Percentiles rank a stretch among this genome's conserved stretches.
phyloP scores from a whole-genome alignment of 2,113 vertebrate species.

The Eretmochelys imbricata region DNA sequence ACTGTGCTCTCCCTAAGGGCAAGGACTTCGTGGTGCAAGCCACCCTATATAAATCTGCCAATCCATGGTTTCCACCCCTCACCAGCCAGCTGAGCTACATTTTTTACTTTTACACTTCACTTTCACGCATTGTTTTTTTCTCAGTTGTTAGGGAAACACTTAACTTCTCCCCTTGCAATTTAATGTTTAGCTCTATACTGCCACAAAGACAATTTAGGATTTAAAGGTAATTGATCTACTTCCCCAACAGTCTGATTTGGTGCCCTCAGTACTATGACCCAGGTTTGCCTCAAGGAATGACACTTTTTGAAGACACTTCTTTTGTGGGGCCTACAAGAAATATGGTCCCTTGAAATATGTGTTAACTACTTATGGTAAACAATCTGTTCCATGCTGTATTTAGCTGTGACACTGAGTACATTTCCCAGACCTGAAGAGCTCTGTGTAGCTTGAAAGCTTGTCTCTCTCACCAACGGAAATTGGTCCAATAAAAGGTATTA shows the following conservation, averaged over 20 bases:
- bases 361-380: background rate
- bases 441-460: background rate
- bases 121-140: constrained; percentile 43
- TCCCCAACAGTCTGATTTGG: background rate
- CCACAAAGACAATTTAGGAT: constrained; percentile 39
- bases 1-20: background rate
- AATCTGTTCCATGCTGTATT: background rate
- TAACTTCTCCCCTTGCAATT: constrained; percentile 54
- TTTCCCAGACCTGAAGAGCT: background rate
- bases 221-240: constrained; percentile 47
- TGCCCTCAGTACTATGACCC: background rate
- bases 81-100: background rate
- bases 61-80: background rate
- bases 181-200: constrained; percentile 51
- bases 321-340: background rate
- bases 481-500: background rate
- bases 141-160: constrained; percentile 78
- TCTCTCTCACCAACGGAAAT: background rate
- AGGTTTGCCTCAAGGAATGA: background rate
- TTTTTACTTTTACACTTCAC: background rate
- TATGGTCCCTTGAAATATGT: background rate
- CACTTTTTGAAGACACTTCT: background rate
- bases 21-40: background rate
- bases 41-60: background rate
- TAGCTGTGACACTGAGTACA: too few relatives aligned